phyloP scores from a whole-genome alignment of 2,113 vertebrate genomes.

The Festucalex cinctus region DNA sequence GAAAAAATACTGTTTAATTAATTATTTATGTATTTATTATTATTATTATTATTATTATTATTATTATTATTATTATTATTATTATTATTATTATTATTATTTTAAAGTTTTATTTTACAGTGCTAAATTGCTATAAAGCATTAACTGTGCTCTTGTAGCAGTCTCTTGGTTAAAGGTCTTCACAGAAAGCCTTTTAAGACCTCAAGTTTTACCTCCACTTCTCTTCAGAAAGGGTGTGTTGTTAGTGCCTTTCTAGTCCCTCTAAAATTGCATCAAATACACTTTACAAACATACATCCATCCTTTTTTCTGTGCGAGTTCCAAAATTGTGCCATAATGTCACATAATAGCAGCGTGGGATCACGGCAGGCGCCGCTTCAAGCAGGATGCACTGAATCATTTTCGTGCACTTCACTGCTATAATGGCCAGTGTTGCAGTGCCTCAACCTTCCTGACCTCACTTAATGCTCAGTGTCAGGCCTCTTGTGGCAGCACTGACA shows the following conservation, averaged over 20 bases:
- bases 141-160: neutral
- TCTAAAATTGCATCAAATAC: neutral
- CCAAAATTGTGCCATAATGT: neutral
- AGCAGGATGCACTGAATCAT: neutral
- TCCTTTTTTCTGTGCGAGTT: neutral
- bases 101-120: no score
- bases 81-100: no score
- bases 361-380: neutral
- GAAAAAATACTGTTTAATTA: no score
- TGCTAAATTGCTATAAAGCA: neutral
- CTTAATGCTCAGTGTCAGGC: constrained; percentile 13
- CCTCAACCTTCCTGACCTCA: constrained; percentile 12
- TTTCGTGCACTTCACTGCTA: neutral
- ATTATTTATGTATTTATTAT: no score
- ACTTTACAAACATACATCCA: neutral
- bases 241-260: neutral
- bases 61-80: no score
- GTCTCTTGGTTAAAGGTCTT: neutral
- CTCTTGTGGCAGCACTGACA: constrained; percentile 22
- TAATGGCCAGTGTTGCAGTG: neutral
- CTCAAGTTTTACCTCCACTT: neutral
- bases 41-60: no score
- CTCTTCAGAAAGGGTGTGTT: neutral
- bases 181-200: neutral
- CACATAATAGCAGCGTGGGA: neutral